Percentiles rank a stretch among this genome's conserved stretches.
Conservation (phyloP, 2,888 invertebrate genomes). For the Tetragonula carbonaria region DNA sequence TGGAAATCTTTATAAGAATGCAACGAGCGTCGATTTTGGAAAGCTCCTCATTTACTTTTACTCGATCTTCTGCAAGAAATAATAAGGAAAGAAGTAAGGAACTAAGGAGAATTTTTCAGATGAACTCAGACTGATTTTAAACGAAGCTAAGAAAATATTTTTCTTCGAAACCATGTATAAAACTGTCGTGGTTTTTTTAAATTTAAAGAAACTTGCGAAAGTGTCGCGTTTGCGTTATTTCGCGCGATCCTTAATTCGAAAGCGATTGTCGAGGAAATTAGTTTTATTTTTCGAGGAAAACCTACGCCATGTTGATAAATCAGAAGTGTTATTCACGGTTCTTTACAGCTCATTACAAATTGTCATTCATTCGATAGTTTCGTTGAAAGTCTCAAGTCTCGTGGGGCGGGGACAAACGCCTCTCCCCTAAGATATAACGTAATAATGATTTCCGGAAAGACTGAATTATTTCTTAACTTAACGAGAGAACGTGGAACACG, state of each 20-base stretch:
- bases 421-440: not conserved
- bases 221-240: slow-evolving; percentile 8
- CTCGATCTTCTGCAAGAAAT: not conserved
- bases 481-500: slow-evolving; percentile 18
- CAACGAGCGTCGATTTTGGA: not conserved
- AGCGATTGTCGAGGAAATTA: not conserved
- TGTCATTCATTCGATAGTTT: slow-evolving; percentile 9
- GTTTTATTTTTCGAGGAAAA: not conserved
- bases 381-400: not conserved
- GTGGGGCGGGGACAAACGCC: not conserved
- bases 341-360: not conserved
- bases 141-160: not conserved
- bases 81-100: not conserved
- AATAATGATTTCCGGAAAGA: slow-evolving; percentile 26
- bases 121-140: too few relatives aligned
- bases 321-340: not conserved
- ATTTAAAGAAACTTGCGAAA: not conserved
- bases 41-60: not conserved
- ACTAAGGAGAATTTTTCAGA: not conserved
- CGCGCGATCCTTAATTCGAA: not conserved
- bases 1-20: not conserved
- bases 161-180: not conserved
- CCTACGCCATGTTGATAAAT: not conserved
- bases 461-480: slow-evolving; percentile 27
- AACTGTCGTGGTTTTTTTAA: too few relatives aligned